These are phyloP conservation scores for Torymus texanus DNA, from an alignment of 2,888 invertebrate genomes.

Conservation along the genomic window DNA sequence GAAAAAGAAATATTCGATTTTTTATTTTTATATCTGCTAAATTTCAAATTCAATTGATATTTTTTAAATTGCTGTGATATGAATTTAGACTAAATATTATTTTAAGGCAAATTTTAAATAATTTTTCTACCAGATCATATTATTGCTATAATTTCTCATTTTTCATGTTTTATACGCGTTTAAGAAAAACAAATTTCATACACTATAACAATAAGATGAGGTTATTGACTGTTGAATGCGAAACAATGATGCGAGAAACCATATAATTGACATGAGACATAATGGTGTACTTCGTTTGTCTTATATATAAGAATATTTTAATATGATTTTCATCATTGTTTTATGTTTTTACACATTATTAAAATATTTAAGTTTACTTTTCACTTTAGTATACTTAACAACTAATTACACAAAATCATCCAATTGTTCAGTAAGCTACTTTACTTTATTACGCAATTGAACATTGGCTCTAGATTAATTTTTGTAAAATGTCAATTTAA, in stretches of 20 bases:
- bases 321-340: constrained; percentile 29
- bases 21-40: too few relatives aligned
- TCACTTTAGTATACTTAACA: constrained; percentile 26
- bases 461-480: constrained; percentile 18
- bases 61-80: constrained; percentile 37
- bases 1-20: too few relatives aligned
- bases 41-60: neutral
- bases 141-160: constrained; percentile 40
- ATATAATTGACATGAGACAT: constrained; percentile 40
- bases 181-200: constrained; percentile 24
- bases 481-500: constrained; percentile 27
- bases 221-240: constrained; percentile 45
- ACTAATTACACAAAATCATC: constrained; percentile 34
- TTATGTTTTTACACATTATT: constrained; percentile 21
- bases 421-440: constrained; percentile 19
- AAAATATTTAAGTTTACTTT: constrained; percentile 16
- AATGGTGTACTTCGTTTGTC: constrained; percentile 47
- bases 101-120: constrained; percentile 11
- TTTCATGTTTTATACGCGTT: constrained; percentile 26
- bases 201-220: constrained; percentile 29
- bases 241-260: constrained; percentile 42
- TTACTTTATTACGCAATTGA: constrained; percentile 14
- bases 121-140: constrained; percentile 41
- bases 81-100: constrained; percentile 1
- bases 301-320: constrained; percentile 41